phyloP scores from a whole-genome alignment of 1,140 invertebrate species.

The Zaprionus ghesquierei region DNA sequence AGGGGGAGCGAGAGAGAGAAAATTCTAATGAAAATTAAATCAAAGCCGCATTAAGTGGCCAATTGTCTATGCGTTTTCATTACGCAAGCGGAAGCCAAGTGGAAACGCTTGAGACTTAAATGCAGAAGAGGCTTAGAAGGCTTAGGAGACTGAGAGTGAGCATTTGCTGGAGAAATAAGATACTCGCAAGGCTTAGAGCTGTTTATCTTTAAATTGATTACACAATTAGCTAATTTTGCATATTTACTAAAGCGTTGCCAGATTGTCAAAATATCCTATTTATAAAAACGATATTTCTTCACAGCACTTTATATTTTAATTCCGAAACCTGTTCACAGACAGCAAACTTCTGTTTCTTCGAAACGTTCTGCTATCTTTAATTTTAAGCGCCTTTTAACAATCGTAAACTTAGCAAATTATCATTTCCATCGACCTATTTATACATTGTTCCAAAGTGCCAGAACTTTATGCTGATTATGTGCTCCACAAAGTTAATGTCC shows the following conservation, averaged over 20 bases:
- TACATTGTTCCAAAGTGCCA: background rate
- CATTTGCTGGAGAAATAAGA: background rate
- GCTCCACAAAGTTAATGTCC: slow-evolving; percentile 9
- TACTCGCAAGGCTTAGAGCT: background rate
- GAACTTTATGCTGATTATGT: slow-evolving; percentile 27
- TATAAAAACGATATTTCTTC: no score
- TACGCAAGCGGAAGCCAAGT: background rate
- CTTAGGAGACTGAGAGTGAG: background rate
- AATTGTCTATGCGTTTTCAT: background rate
- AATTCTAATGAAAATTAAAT: slow-evolving; percentile 3
- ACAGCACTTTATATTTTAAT: no score
- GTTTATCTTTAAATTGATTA: background rate
- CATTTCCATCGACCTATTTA: background rate
- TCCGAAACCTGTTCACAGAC: background rate
- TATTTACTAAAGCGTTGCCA: no score
- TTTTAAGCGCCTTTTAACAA: background rate
- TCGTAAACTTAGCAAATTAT: background rate
- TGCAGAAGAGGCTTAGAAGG: background rate
- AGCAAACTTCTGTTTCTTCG: background rate
- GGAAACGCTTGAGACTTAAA: background rate
- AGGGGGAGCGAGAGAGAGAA: background rate
- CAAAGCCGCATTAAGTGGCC: background rate
- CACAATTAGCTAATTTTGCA: background rate
- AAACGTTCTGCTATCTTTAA: background rate
- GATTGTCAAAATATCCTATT: no score